Evolutionary conservation across 2,113 vertebrate species (phyloP).

Genomic region (Protomyctophum bolini): DNA sequence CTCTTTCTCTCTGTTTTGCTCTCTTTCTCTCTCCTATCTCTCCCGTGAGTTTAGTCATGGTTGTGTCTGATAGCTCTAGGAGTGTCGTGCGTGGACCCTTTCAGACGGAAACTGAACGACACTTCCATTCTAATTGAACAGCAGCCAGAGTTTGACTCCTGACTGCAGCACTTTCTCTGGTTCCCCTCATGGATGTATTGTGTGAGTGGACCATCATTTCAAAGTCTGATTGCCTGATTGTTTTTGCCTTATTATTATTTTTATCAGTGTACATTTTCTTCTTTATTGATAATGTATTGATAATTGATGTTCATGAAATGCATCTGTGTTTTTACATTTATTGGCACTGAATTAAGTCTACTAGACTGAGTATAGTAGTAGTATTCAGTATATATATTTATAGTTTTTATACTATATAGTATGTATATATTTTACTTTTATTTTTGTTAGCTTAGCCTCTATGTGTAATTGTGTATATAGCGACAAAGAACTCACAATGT

Average conservation of each 20-base stretch:
- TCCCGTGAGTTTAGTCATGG: slow-evolving; percentile 77
- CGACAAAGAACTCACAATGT: too few species aligned
- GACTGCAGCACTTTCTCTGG: slow-evolving; percentile 8
- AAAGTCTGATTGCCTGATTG: not conserved
- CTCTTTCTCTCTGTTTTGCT: not conserved
- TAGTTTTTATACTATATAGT: too few species aligned
- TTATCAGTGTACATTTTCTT: not conserved
- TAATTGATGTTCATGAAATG: not conserved
- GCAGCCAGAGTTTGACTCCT: slow-evolving; percentile 56
- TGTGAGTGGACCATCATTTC: not conserved
- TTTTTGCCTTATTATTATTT: not conserved
- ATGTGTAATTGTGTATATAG: too few species aligned
- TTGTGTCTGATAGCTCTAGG: slow-evolving; percentile 87
- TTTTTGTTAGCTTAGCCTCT: too few species aligned
- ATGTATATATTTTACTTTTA: too few species aligned
- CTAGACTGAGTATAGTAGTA: not conserved
- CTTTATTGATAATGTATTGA: slow-evolving; percentile 6
- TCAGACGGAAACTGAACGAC: slow-evolving; percentile 76
- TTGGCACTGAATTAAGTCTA: not conserved
- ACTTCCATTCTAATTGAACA: slow-evolving; percentile 72
- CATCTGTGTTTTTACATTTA: not conserved
- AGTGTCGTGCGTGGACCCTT: slow-evolving; percentile 79
- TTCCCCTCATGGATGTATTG: not conserved
- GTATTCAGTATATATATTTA: too few species aligned
- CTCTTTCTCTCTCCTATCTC: not conserved